Percentiles rank a stretch among this genome's conserved stretches.
phyloP scores from a whole-genome alignment of 2,888 invertebrate species.

The Drosophila mercatorum region DNA sequence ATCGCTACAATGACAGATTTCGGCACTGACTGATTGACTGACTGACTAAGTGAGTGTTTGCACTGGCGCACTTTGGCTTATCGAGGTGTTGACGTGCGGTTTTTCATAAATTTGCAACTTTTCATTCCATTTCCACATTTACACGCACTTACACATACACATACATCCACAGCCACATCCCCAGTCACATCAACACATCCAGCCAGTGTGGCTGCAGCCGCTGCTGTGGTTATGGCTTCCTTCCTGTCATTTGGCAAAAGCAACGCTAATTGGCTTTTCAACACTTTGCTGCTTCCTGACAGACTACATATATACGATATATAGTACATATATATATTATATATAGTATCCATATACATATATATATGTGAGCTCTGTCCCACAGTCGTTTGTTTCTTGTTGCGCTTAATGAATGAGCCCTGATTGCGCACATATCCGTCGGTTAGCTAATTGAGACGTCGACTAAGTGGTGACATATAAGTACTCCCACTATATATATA shows the following conservation, averaged over 20 bases:
- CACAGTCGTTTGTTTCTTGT: slow-evolving; percentile 39
- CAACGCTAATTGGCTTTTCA: slow-evolving; percentile 76
- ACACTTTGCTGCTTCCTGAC: slow-evolving; percentile 73
- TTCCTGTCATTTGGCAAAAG: slow-evolving; percentile 68
- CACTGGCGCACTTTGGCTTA: background rate
- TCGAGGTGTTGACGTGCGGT: slow-evolving; percentile 62
- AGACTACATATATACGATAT: slow-evolving; percentile 9
- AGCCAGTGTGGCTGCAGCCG: slow-evolving; percentile 9
- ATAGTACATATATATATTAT: slow-evolving; percentile 10
- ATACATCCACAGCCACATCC: slow-evolving; percentile 36
- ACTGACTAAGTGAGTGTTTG: slow-evolving; percentile 12
- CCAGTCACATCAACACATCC: slow-evolving; percentile 31
- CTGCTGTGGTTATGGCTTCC: slow-evolving; percentile 70
- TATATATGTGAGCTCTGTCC: slow-evolving; percentile 16
- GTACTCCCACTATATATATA: background rate
- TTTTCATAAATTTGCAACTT: slow-evolving; percentile 69
- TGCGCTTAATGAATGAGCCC: slow-evolving; percentile 64
- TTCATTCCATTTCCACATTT: slow-evolving; percentile 57
- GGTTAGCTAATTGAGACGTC: slow-evolving; percentile 77
- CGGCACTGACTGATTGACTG: slow-evolving; percentile 7
- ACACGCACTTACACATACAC: slow-evolving; percentile 16
- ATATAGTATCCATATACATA: background rate
- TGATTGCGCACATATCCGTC: slow-evolving; percentile 75
- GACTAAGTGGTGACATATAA: slow-evolving; percentile 68
- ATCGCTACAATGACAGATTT: slow-evolving; percentile 19